These are phyloP conservation scores for Astatotilapia flaviijosephi DNA, from an alignment of 2,113 vertebrate species.

Conservation along the genomic window DNA sequence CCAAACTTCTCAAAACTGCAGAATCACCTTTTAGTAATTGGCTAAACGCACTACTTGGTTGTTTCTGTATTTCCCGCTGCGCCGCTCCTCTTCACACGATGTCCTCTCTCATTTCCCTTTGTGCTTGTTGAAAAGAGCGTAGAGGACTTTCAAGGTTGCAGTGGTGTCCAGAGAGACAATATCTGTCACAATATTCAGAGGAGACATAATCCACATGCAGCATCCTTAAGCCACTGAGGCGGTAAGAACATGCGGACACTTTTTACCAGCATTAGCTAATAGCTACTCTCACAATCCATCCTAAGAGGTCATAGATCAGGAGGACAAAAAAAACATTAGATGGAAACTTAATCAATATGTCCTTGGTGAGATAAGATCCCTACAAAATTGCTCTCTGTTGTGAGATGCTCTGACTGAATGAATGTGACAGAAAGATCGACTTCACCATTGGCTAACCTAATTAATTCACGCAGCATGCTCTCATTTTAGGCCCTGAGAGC, in stretches of 20 bases:
- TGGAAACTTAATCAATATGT: constrained; percentile 35
- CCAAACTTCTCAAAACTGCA: neutral
- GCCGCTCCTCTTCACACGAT: neutral
- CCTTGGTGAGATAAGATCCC: constrained; percentile 7
- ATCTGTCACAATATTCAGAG: constrained; percentile 70
- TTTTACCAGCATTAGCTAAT: constrained; percentile 23
- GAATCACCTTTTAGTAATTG: neutral
- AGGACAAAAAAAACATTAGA: constrained; percentile 6
- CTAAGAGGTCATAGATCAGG: constrained; percentile 41
- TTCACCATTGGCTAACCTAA: constrained; percentile 26
- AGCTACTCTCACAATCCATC: neutral
- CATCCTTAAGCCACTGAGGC: neutral
- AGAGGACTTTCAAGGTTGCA: constrained; percentile 78
- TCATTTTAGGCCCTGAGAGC: constrained; percentile 21
- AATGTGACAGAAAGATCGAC: constrained; percentile 53
- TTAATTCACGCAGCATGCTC: constrained; percentile 26
- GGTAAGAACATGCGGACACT: neutral
- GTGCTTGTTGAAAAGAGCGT: constrained; percentile 81
- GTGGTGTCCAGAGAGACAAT: constrained; percentile 78
- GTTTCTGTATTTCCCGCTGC: neutral
- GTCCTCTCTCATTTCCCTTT: constrained; percentile 59
- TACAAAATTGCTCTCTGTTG: constrained; percentile 12
- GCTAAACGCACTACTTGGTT: neutral
- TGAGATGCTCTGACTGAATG: constrained; percentile 27
- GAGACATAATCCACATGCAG: neutral